These are phyloP conservation scores for Melipona quadrifasciata DNA, from an alignment of 1,140 invertebrate genomes.

Conservation along the genomic window DNA sequence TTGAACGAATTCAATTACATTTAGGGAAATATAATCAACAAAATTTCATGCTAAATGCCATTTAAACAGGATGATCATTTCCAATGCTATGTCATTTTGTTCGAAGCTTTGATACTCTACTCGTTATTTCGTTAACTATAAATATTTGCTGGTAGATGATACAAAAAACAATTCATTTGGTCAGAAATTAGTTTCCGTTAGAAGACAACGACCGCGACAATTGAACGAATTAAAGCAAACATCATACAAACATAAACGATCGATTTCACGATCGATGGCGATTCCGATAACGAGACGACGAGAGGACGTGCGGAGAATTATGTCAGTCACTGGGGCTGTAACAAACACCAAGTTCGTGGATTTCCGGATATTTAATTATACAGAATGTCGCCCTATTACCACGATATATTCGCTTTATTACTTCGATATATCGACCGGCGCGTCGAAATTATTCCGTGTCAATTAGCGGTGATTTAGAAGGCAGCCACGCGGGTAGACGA, in stretches of 20 bases:
- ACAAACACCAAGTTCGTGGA: not conserved
- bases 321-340: not conserved
- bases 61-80: too few species aligned
- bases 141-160: too few species aligned
- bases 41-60: too few species aligned
- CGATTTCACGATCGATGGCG: not conserved
- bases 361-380: slow-evolving; percentile 29
- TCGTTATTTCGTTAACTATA: too few species aligned
- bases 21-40: too few species aligned
- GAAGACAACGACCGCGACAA: not conserved
- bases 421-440: slow-evolving; percentile 10
- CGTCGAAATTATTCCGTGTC: slow-evolving; percentile 48
- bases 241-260: not conserved
- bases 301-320: not conserved
- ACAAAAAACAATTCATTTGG: too few species aligned
- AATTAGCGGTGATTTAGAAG: slow-evolving; percentile 68
- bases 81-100: too few species aligned
- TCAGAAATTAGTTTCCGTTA: not conserved
- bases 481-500: slow-evolving; percentile 21
- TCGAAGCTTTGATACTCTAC: too few species aligned
- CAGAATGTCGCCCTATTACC: not conserved
- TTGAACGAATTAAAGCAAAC: not conserved
- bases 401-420: not conserved
- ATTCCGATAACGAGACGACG: not conserved
- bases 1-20: too few species aligned